Evolutionary conservation across 2,113 vertebrate species (phyloP).

Genomic region (Epinephelus fuscoguttatus): DNA sequence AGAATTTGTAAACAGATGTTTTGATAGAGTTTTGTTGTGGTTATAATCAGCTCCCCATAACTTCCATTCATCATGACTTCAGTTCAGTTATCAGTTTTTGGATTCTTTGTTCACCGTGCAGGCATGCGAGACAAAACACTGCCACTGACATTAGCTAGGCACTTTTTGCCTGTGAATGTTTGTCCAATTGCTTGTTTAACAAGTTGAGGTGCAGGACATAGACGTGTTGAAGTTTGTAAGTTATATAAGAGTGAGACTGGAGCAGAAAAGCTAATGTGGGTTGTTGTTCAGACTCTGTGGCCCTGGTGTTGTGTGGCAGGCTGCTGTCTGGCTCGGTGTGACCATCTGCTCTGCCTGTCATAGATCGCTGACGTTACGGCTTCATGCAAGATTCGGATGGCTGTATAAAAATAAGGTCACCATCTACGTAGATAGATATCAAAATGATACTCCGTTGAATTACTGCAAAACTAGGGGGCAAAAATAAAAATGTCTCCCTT

Average conservation of each 20-base stretch:
- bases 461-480: neutral
- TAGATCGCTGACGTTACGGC: neutral
- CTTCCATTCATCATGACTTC: no score
- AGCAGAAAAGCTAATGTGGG: neutral
- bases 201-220: neutral
- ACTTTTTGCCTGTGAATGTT: neutral
- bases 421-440: neutral
- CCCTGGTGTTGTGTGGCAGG: neutral
- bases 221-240: neutral
- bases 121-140: no score
- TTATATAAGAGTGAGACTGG: neutral
- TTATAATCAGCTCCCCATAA: no score
- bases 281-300: neutral
- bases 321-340: constrained; percentile 1
- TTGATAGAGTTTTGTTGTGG: no score
- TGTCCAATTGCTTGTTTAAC: neutral
- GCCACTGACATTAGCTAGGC: neutral
- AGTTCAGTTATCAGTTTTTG: no score
- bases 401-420: neutral
- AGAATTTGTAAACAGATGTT: no score
- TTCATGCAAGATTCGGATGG: neutral
- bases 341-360: neutral
- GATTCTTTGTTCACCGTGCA: no score
- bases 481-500: no score
- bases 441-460: no score